Evolutionary conservation across 2,113 vertebrate species (phyloP).

Genomic region (Pagrus major): DNA sequence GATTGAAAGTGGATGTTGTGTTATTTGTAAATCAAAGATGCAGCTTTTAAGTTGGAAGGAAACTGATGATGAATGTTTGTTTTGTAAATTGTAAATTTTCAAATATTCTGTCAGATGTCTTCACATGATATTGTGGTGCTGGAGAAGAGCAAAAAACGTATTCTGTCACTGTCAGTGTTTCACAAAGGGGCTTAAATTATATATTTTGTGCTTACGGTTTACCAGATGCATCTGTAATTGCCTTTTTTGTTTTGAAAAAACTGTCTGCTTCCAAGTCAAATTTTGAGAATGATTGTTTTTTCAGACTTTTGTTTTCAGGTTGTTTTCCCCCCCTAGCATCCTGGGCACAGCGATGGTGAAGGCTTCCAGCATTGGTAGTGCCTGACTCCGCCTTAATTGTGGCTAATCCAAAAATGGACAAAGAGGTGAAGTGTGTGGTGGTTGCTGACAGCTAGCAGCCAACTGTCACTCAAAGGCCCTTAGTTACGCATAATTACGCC

Average conservation of each 20-base stretch:
- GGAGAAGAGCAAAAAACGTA: not conserved
- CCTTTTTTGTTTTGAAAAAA: constrained; percentile 9
- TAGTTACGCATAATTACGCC: no score
- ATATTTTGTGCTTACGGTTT: constrained; percentile 26
- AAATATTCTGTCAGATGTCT: constrained; percentile 3
- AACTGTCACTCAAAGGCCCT: no score
- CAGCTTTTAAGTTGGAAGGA: constrained; percentile 1
- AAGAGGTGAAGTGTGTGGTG: no score
- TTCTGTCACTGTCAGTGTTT: constrained; percentile 15
- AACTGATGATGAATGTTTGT: constrained; percentile 23
- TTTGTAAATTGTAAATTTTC: constrained; percentile 4
- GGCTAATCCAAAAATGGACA: no score
- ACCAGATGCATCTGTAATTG: constrained; percentile 13
- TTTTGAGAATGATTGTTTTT: not conserved
- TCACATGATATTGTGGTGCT: not conserved
- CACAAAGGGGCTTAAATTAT: constrained; percentile 11
- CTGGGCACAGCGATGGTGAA: not conserved
- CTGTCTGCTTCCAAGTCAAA: not conserved
- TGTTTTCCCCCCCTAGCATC: not conserved
- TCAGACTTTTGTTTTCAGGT: not conserved
- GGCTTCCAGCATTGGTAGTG: no score
- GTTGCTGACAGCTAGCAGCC: no score
- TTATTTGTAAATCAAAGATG: constrained; percentile 43
- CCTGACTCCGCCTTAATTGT: no score
- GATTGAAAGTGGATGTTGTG: constrained; percentile 63